Percentiles rank a stretch among this genome's conserved stretches.
Conservation (phyloP, 2,113 vertebrate genomes). For the Sceloporus tristichus region DNA sequence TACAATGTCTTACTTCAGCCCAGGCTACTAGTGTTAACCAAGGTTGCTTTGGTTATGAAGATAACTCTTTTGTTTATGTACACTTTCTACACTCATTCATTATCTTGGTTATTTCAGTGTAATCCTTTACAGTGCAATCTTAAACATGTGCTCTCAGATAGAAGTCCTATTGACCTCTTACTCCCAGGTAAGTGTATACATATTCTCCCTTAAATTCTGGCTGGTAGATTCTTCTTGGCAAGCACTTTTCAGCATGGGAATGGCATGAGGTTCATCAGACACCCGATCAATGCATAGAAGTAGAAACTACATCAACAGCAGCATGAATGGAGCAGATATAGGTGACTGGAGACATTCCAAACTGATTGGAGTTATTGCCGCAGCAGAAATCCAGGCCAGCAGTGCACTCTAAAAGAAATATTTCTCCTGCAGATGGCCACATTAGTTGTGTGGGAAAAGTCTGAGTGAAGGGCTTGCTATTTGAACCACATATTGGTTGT, state of each 20-base stretch:
- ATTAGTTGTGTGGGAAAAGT: conserved; percentile 5
- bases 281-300: background rate
- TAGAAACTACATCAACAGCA: background rate
- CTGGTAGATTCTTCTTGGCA: conserved; percentile 10
- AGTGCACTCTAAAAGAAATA: conserved; percentile 34
- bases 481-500: background rate
- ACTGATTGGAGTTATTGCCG: background rate
- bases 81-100: background rate
- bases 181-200: background rate
- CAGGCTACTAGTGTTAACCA: too few relatives aligned
- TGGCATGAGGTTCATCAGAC: background rate
- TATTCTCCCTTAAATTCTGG: background rate
- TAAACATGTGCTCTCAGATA: background rate
- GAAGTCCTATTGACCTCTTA: background rate
- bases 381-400: conserved; percentile 21
- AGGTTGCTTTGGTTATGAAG: background rate
- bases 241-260: background rate
- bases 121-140: background rate
- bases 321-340: conserved; percentile 1
- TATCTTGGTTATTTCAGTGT: background rate
- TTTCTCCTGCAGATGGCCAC: background rate
- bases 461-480: background rate
- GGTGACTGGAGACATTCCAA: conserved; percentile 13
- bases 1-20: too few relatives aligned
- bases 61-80: background rate